These are phyloP conservation scores for Iguana delicatissima DNA, from an alignment of 2,797 vertebrate genomes.

Conservation along the genomic window DNA sequence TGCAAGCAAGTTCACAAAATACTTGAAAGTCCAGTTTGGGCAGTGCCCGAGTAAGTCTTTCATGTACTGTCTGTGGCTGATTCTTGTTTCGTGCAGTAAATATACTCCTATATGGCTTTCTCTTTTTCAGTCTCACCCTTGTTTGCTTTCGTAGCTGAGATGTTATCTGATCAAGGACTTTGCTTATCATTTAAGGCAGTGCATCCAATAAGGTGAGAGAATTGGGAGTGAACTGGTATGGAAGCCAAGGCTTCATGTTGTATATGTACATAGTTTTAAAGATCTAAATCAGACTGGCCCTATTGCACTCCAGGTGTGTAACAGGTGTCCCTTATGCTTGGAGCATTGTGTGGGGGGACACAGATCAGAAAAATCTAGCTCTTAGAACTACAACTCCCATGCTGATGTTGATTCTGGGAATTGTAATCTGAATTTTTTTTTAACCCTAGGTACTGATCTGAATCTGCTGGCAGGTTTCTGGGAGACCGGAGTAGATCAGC, in stretches of 20 bases:
- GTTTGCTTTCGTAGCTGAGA: slow-evolving; percentile 44
- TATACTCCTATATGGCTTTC: neutral
- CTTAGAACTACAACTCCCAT: too few species aligned
- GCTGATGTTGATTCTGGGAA: too few species aligned
- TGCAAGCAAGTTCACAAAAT: neutral
- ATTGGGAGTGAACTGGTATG: neutral
- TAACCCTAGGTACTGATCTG: too few species aligned
- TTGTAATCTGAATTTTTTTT: too few species aligned
- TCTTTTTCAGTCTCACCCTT: neutral
- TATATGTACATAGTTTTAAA: neutral
- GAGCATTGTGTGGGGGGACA: too few species aligned
- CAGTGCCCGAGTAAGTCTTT: neutral
- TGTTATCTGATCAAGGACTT: slow-evolving; percentile 36
- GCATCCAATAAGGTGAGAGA: slow-evolving; percentile 1
- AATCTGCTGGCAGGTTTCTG: neutral
- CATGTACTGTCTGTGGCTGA: neutral
- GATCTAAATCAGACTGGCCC: neutral
- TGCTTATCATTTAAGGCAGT: slow-evolving; percentile 3
- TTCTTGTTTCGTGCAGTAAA: slow-evolving; percentile 5
- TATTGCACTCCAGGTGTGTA: neutral
- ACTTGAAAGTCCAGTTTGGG: slow-evolving; percentile 9
- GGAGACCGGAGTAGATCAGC: neutral
- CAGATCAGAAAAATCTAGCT: too few species aligned
- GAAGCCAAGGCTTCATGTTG: neutral
- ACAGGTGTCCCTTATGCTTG: neutral